These are phyloP conservation scores for Drosophila tsacasi DNA, from an alignment of 1,140 invertebrate genomes.

Conservation along the genomic window DNA sequence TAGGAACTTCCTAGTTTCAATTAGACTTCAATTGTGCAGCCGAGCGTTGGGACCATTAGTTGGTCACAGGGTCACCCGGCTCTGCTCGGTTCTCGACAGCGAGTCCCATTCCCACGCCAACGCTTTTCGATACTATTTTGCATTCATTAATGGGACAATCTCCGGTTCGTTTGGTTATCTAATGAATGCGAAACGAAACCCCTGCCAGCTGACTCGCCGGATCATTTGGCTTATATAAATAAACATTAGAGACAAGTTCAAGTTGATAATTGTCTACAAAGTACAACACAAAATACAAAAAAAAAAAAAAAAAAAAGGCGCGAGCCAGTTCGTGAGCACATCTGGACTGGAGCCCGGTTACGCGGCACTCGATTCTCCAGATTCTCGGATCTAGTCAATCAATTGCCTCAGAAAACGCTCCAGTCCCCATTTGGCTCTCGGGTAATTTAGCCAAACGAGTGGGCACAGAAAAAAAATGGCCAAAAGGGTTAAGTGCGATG, in stretches of 20 bases:
- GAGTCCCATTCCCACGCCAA: slow-evolving; percentile 61
- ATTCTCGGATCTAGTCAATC: slow-evolving; percentile 38
- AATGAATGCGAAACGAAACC: slow-evolving; percentile 42
- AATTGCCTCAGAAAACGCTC: slow-evolving; percentile 34
- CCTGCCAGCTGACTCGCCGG: slow-evolving; percentile 33
- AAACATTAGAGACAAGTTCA: slow-evolving; percentile 65
- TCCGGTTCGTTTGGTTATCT: slow-evolving; percentile 41
- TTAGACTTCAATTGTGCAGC: slow-evolving; percentile 76
- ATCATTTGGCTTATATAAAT: slow-evolving; percentile 66
- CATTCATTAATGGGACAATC: slow-evolving; percentile 56
- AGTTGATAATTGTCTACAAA: slow-evolving; percentile 52
- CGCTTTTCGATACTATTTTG: slow-evolving; percentile 40
- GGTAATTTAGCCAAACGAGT: slow-evolving; percentile 34
- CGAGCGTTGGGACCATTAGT: slow-evolving; percentile 52
- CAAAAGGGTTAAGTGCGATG: slow-evolving; percentile 64
- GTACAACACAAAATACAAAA: not conserved
- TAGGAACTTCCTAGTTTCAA: slow-evolving; percentile 60
- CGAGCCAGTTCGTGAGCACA: slow-evolving; percentile 57
- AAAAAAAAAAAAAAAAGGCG: slow-evolving; percentile 20
- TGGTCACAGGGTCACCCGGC: slow-evolving; percentile 47
- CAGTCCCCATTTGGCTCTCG: slow-evolving; percentile 28
- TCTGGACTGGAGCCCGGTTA: slow-evolving; percentile 30
- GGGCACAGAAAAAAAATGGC: slow-evolving; percentile 16
- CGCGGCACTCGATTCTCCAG: slow-evolving; percentile 20
- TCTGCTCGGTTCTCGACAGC: slow-evolving; percentile 9